Evolutionary conservation across 2,113 vertebrate genomes (phyloP).

Genomic region (Galeopterus variegatus): DNA sequence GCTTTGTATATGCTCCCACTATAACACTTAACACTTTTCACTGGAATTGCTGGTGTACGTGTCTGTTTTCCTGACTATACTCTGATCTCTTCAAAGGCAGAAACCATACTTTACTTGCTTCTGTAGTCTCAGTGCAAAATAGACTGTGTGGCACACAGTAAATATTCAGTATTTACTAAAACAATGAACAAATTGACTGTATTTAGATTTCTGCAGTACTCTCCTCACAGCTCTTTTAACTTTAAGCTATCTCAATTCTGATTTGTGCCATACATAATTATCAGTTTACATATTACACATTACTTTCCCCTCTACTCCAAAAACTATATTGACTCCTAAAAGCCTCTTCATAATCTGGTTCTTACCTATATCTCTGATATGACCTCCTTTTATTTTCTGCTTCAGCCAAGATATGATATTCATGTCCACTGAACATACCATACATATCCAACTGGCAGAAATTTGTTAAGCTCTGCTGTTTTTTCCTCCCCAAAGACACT

Average conservation of each 20-base stretch:
- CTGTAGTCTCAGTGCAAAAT: not conserved
- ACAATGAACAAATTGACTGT: not conserved
- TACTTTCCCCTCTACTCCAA: not conserved
- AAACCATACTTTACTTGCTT: not conserved
- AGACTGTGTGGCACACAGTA: not conserved
- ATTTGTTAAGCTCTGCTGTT: not conserved
- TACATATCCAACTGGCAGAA: not conserved
- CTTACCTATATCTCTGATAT: not conserved
- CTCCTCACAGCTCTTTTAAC: not conserved
- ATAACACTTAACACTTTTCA: not conserved
- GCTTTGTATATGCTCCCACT: not conserved
- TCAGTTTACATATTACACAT: not conserved
- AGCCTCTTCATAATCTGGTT: not conserved
- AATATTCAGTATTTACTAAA: not conserved
- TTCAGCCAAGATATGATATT: not conserved
- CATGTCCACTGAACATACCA: not conserved
- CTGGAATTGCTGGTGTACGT: not conserved
- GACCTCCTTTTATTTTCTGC: not conserved
- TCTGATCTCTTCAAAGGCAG: not conserved
- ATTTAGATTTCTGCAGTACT: not conserved
- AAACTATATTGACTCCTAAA: not conserved
- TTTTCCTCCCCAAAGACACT: not conserved
- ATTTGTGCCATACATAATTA: not conserved
- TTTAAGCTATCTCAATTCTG: not conserved
- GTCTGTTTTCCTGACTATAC: not conserved